A percentile compares a stretch with the other conserved stretches of the same genome.
phyloP scores from a whole-genome alignment of 2,888 invertebrate genomes.

The Andricus curvator region DNA sequence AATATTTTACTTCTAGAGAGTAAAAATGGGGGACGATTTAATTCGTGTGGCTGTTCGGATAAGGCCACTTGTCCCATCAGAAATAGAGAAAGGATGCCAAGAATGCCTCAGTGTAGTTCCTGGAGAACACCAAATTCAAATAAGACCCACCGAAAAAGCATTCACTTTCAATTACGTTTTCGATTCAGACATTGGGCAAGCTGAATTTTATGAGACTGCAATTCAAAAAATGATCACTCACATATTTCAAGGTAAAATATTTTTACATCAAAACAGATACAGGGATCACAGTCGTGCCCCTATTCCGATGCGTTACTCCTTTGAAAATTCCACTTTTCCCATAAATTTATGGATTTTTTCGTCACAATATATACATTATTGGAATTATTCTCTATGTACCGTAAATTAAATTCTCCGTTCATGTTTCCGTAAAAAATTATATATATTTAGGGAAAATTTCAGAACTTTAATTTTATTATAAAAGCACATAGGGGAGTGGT shows the following conservation, averaged over 20 bases:
- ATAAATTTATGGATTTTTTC: too few relatives aligned
- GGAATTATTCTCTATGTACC: too few relatives aligned
- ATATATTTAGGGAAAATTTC: too few relatives aligned
- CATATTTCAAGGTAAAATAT: conserved; percentile 86
- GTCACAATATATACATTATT: too few relatives aligned
- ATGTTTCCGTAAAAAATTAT: too few relatives aligned
- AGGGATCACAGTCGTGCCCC: too few relatives aligned
- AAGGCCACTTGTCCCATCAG: conserved; percentile 87
- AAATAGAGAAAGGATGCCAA: conserved; percentile 87
- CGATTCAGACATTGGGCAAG: conserved; percentile 84
- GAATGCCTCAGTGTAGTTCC: conserved; percentile 85
- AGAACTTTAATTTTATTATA: too few relatives aligned
- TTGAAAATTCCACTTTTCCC: too few relatives aligned
- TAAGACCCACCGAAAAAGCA: conserved; percentile 83
- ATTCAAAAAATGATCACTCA: conserved; percentile 86
- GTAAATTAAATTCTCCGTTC: too few relatives aligned
- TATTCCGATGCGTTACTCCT: too few relatives aligned
- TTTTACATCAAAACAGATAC: background rate
- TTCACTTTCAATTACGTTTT: conserved; percentile 94
- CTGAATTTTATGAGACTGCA: conserved; percentile 86
- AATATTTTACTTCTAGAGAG: conserved; percentile 10
- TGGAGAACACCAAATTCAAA: conserved; percentile 85
- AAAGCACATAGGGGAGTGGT: too few relatives aligned
- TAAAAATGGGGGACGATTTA: conserved; percentile 72
- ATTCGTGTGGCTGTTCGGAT: conserved; percentile 91